These are phyloP conservation scores for Brachyptera risi DNA, from an alignment of 2,888 invertebrate genomes.

Conservation along the genomic window DNA sequence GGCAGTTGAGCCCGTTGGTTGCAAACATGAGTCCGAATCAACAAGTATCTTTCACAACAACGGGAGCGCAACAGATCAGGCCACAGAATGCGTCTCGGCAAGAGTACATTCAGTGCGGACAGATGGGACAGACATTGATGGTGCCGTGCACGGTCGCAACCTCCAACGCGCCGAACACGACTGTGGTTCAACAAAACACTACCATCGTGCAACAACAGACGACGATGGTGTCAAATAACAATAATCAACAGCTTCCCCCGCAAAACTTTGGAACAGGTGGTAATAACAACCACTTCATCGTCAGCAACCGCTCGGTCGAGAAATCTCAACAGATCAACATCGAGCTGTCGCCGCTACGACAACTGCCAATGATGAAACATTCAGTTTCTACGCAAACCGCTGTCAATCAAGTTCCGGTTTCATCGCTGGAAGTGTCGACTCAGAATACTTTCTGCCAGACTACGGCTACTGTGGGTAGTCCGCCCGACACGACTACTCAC, in stretches of 20 bases:
- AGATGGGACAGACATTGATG: slow-evolving; percentile 66
- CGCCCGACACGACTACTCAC: slow-evolving; percentile 82
- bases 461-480: slow-evolving; percentile 54
- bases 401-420: slow-evolving; percentile 49
- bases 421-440: slow-evolving; percentile 38
- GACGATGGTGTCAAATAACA: slow-evolving; percentile 69
- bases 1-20: slow-evolving; percentile 65
- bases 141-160: slow-evolving; percentile 55
- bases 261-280: slow-evolving; percentile 2
- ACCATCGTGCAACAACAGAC: slow-evolving; percentile 81
- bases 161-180: slow-evolving; percentile 52
- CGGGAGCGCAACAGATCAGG: slow-evolving; percentile 40
- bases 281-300: slow-evolving; percentile 24
- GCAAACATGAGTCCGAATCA: slow-evolving; percentile 66
- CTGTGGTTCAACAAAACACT: slow-evolving; percentile 80
- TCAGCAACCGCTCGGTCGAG: slow-evolving; percentile 21
- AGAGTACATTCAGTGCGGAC: slow-evolving; percentile 67
- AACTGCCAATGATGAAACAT: slow-evolving; percentile 48
- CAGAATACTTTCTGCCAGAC: slow-evolving; percentile 42
- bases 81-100: slow-evolving; percentile 47
- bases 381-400: slow-evolving; percentile 75
- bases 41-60: slow-evolving; percentile 59
- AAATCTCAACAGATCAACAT: slow-evolving; percentile 28
- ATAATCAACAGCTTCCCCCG: slow-evolving; percentile 42
- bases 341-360: slow-evolving; percentile 41